Base-by-base conservation (phyloP, 2,113 vertebrate genomes). In the Paratilapia polleni region DNA sequence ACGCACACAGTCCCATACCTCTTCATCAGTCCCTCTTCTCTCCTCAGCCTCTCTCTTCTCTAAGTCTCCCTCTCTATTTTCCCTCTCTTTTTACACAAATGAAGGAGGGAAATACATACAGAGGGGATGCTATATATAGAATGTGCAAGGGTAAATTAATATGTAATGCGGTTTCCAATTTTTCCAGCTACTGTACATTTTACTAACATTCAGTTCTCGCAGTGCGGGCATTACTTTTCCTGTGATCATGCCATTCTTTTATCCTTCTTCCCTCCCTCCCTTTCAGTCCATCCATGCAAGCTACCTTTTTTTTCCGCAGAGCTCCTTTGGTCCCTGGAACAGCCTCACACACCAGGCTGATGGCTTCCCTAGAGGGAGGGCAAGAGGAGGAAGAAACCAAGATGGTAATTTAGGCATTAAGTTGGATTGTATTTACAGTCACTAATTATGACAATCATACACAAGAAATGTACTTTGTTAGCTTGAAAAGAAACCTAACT, bases 241-340 rank as follows among this genome's bases (percentile, higher is more conserved):
- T 5, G n/a, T 77, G n/a, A 62, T 83, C 79, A 28, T 73, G 49
- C 77, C 47, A 66, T 57, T 78, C 60, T 77, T 17, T 22, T 28
- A 43, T 24, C 19, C 5, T 56, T 70, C 62, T 38, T 88, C 77
- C n/a, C 6, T 78, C 68, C 62, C 49, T 43, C 68, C 47, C 36
- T 43, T 76, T 60, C 75, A 54, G 13, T 60, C 41, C 74, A 24
- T 87, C 82, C 52, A 66, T 60, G 85, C 68, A 73, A 73, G 47
- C 68, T 97, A 99, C 98, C 98, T 99, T 99, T 97, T 96, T 97
- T 95, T 97, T 99, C 92, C 97, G 97, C 93, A 97, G 97, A 88
- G 96, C 96, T 97, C 97, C 98, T 97, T 98, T 99, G 94, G 97
- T 93, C 89, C 97, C 97, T 78, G 97, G 98, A 80, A 98, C 93